Evolutionary conservation across 2,113 vertebrate genomes (phyloP).

Genomic region (human): DNA sequence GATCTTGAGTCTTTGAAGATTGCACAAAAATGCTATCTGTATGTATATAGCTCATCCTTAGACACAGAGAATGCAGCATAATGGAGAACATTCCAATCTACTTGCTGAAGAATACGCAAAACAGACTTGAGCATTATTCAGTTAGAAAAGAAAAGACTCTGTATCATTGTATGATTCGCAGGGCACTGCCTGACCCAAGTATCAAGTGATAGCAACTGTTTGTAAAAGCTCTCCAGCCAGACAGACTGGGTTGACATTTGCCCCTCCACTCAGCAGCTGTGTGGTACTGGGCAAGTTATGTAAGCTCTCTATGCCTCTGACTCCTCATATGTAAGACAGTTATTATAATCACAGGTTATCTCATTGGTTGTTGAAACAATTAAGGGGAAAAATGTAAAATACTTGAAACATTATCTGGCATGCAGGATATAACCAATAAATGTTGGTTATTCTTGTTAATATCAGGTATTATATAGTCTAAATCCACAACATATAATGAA

Average conservation of each 20-base stretch:
- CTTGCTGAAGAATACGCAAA: background rate
- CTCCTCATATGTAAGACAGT: background rate
- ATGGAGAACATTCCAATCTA: background rate
- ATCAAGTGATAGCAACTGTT: background rate
- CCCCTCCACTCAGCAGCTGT: background rate
- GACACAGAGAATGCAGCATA: background rate
- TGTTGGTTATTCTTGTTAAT: background rate
- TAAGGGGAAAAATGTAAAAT: background rate
- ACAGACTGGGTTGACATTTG: background rate
- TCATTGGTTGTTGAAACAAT: background rate
- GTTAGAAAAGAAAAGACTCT: background rate
- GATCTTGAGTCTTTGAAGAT: background rate
- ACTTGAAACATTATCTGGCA: background rate
- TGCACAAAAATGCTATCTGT: background rate
- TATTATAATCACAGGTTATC: background rate
- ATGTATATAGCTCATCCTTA: background rate
- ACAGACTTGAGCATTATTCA: constrained; percentile 3
- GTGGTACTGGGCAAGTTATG: background rate
- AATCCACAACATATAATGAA: background rate
- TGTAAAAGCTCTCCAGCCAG: background rate
- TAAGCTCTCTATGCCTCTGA: background rate
- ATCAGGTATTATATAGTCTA: background rate
- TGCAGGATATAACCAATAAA: background rate
- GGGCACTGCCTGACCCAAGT: background rate
- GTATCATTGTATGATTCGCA: background rate